Conservation (phyloP, 2,113 vertebrate species). For the Phalacrocorax brasilianus region DNA sequence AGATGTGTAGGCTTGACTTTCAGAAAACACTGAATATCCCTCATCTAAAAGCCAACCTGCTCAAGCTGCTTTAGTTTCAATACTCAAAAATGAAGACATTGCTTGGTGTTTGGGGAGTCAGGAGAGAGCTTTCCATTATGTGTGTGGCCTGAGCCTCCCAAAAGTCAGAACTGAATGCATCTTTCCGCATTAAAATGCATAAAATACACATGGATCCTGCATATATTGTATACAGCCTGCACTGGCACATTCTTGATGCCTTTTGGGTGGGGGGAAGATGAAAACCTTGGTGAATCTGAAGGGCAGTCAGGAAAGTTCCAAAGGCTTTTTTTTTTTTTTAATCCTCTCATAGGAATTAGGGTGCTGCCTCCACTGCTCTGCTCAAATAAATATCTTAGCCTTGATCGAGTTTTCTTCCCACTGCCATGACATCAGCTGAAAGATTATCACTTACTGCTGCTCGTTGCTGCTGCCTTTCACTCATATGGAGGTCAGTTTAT, state of each 20-base stretch:
- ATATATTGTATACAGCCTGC: not conserved
- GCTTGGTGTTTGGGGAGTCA: not conserved
- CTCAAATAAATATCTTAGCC: not conserved
- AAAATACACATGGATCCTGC: not conserved
- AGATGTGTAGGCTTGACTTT: not conserved
- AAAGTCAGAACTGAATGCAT: not conserved
- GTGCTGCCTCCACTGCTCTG: not conserved
- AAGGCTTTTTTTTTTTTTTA: not conserved
- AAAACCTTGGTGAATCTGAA: not conserved
- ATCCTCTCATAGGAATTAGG: not conserved
- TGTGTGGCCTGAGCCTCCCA: not conserved
- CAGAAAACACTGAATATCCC: not conserved
- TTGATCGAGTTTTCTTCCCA: not conserved
- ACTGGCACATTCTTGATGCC: not conserved
- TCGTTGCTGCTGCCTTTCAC: not conserved
- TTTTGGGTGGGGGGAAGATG: not conserved
- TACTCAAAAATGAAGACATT: not conserved
- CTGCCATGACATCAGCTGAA: not conserved
- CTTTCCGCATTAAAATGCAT: not conserved
- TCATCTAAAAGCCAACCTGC: not conserved
- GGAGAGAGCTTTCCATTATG: not conserved
- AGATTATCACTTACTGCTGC: not conserved
- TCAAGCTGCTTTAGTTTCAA: not conserved
- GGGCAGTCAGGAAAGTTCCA: not conserved
- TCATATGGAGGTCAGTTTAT: not conserved